phyloP scores from a whole-genome alignment of 2,888 invertebrate species.

The Lutraria lutraria region DNA sequence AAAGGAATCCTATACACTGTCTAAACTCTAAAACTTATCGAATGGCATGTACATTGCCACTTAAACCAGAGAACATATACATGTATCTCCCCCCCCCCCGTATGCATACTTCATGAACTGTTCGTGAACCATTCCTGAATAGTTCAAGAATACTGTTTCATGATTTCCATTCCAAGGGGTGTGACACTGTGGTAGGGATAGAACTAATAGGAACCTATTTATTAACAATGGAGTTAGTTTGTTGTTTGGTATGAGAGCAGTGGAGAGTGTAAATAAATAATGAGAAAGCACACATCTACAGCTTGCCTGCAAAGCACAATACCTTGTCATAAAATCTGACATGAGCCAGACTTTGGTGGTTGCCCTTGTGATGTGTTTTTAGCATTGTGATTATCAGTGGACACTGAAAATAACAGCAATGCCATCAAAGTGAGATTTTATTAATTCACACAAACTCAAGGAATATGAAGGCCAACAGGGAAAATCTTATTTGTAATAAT shows the following conservation, averaged over 20 bases:
- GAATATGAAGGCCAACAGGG: no score
- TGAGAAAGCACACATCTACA: slow-evolving; percentile 41
- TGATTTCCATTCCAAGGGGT: neutral
- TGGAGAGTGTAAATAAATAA: slow-evolving; percentile 2
- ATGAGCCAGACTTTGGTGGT: slow-evolving; percentile 68
- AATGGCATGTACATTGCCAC: no score
- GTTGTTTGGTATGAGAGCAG: neutral
- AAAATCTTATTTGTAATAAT: no score
- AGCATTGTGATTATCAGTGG: slow-evolving; percentile 48
- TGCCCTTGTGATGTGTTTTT: slow-evolving; percentile 47
- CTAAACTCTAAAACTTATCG: no score
- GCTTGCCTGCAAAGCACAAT: slow-evolving; percentile 38
- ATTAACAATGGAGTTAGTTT: neutral
- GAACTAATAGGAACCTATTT: neutral
- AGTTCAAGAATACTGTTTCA: neutral
- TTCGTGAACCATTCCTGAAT: no score
- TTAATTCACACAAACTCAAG: neutral
- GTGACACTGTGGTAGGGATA: neutral
- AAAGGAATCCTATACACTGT: no score
- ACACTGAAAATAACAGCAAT: slow-evolving; percentile 54
- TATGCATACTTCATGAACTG: no score
- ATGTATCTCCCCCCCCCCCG: no score
- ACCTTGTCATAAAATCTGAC: slow-evolving; percentile 74
- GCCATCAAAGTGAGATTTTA: slow-evolving; percentile 22
- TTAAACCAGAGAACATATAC: no score